These are phyloP conservation scores for Lissonota sp. DNA, from an alignment of 2,888 invertebrate genomes.

Conservation along the genomic window DNA sequence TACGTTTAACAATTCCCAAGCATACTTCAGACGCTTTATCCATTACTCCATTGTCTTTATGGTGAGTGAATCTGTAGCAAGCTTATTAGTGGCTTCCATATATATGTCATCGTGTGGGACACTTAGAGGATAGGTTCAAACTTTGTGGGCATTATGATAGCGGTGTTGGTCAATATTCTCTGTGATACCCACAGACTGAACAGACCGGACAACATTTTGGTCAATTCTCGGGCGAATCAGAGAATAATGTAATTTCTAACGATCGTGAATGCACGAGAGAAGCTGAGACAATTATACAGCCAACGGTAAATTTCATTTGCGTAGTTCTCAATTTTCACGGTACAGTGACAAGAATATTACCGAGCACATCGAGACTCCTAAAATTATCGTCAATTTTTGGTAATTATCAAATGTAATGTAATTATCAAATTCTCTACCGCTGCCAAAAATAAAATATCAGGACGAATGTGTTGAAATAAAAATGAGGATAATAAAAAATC, in stretches of 20 bases:
- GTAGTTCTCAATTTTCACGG: neutral
- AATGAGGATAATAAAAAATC: too few relatives aligned
- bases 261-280: neutral
- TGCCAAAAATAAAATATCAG: too few relatives aligned
- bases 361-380: too few relatives aligned
- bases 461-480: too few relatives aligned
- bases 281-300: neutral
- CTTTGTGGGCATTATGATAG: neutral
- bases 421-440: too few relatives aligned
- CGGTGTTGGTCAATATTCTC: neutral
- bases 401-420: too few relatives aligned
- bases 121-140: neutral
- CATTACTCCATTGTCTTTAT: neutral
- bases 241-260: slow-evolving; percentile 7
- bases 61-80: neutral
- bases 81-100: neutral
- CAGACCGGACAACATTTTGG: slow-evolving; percentile 21
- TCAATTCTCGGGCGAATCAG: neutral
- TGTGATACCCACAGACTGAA: neutral
- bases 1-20: neutral
- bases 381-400: too few relatives aligned
- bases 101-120: neutral
- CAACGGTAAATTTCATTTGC: neutral
- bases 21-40: neutral
- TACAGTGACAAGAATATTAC: neutral